Evolutionary conservation across 2,888 invertebrate species (phyloP).

Genomic region (Alloplasta piceator): DNA sequence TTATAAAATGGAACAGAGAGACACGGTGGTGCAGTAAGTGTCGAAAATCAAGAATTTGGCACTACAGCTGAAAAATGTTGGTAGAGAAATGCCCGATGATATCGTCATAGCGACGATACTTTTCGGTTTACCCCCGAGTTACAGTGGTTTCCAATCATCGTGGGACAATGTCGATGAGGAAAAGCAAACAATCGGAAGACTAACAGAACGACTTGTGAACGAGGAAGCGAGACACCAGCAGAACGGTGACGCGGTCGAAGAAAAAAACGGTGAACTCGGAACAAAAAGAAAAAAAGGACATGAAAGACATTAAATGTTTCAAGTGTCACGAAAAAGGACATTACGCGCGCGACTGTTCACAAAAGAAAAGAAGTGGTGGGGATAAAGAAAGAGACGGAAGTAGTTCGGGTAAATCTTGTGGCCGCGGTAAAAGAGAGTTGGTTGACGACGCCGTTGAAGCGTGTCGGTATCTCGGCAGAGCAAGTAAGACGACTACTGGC

Average conservation of each 20-base stretch:
- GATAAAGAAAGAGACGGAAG: too few relatives aligned
- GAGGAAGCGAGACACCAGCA: constrained; percentile 51
- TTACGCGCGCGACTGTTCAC: too few relatives aligned
- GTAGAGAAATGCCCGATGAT: constrained; percentile 42
- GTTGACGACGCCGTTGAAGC: too few relatives aligned
- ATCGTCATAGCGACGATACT: constrained; percentile 57
- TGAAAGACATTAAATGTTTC: constrained; percentile 54
- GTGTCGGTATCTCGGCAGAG: too few relatives aligned
- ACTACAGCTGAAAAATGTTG: constrained; percentile 52
- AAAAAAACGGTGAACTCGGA: constrained; percentile 47
- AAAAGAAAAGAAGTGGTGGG: too few relatives aligned
- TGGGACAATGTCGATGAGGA: constrained; percentile 54
- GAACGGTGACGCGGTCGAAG: constrained; percentile 46
- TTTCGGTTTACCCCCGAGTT: constrained; percentile 49
- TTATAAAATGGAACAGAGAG: constrained; percentile 61
- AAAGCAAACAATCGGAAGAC: constrained; percentile 54
- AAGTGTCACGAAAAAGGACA: constrained; percentile 58
- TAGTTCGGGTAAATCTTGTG: too few relatives aligned
- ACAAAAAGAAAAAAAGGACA: constrained; percentile 42
- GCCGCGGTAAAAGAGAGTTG: too few relatives aligned
- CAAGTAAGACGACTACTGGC: too few relatives aligned
- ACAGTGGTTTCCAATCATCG: constrained; percentile 45
- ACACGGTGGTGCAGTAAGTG: constrained; percentile 72
- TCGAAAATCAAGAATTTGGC: constrained; percentile 73
- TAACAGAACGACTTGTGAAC: constrained; percentile 62